phyloP scores from a whole-genome alignment of 2,797 vertebrate genomes.

The Sebastiscus tertius region DNA sequence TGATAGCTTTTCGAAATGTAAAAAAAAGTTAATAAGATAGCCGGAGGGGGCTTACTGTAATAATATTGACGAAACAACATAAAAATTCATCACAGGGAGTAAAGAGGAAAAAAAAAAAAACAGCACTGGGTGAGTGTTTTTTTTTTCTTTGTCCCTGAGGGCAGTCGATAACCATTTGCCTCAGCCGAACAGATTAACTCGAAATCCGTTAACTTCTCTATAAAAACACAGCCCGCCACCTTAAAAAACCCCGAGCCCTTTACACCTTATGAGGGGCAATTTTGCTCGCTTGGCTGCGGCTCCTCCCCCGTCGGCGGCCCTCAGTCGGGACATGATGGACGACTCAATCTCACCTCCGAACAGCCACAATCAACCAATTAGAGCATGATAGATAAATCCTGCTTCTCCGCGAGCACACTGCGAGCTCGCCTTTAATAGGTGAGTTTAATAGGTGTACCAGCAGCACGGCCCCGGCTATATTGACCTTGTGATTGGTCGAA shows the following conservation, averaged over 20 bases:
- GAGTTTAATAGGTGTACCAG: constrained; percentile 61
- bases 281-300: constrained; percentile 70
- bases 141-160: constrained; percentile 48
- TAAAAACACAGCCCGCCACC: constrained; percentile 75
- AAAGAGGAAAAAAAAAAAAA: neutral
- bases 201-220: constrained; percentile 70
- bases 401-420: constrained; percentile 44
- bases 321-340: constrained; percentile 78
- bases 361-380: constrained; percentile 82
- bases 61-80: constrained; percentile 65
- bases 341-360: constrained; percentile 80
- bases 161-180: constrained; percentile 73
- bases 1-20: constrained; percentile 29
- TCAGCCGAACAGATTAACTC: constrained; percentile 76
- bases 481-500: constrained; percentile 73
- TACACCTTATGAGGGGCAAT: constrained; percentile 72
- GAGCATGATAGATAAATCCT: constrained; percentile 80
- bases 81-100: constrained; percentile 54
- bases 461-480: neutral
- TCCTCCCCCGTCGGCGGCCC: constrained; percentile 60
- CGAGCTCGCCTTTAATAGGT: constrained; percentile 67
- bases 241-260: constrained; percentile 72
- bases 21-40: constrained; percentile 52
- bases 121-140: constrained; percentile 17
- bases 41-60: constrained; percentile 49